phyloP scores from a whole-genome alignment of 1,140 invertebrate species.

The Wiebesia pumilae region DNA sequence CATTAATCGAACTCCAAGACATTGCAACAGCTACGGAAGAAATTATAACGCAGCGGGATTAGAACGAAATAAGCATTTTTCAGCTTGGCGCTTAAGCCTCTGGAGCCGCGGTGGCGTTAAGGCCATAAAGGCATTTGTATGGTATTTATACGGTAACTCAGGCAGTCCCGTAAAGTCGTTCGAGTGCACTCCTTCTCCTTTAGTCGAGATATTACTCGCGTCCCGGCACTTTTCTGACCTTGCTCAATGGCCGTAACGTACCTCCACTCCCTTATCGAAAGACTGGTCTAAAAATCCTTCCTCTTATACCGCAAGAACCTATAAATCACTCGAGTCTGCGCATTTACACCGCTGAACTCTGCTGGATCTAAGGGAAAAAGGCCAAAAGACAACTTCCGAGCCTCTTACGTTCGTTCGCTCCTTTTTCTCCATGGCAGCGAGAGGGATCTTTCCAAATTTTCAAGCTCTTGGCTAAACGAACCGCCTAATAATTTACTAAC shows the following conservation, averaged over 20 bases:
- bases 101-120: background rate
- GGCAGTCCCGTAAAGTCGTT: background rate
- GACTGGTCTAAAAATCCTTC: slow-evolving; percentile 22
- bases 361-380: background rate
- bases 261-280: background rate
- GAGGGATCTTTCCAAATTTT: too few species aligned
- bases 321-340: slow-evolving; percentile 40
- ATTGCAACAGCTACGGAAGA: background rate
- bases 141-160: background rate
- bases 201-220: background rate
- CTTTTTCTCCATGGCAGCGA: too few species aligned
- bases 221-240: background rate
- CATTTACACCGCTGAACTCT: background rate
- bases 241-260: background rate
- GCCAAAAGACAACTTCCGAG: background rate
- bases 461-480: too few species aligned
- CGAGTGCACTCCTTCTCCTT: background rate
- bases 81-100: background rate
- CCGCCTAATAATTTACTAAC: too few species aligned
- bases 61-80: background rate
- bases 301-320: background rate
- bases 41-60: background rate
- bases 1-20: slow-evolving; percentile 29
- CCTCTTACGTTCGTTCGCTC: background rate
- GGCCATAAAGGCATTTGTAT: background rate